Percentiles rank a stretch among this genome's conserved stretches.
Conservation (phyloP, 2,797 vertebrate genomes). For the Heteromormyrus szaboi region DNA sequence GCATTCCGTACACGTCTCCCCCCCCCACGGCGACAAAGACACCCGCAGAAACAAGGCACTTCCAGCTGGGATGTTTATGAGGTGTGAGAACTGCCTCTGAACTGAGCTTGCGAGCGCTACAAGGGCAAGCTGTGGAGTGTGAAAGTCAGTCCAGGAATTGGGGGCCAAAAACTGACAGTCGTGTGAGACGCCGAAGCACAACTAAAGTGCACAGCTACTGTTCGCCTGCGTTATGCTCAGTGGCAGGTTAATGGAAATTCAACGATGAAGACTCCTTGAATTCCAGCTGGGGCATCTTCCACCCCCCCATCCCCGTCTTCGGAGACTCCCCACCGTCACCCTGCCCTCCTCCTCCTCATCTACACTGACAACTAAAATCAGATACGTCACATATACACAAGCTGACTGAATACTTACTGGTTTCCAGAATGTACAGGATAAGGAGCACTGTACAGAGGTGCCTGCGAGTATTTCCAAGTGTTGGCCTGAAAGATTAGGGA, state of each 20-base stretch:
- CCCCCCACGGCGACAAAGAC: background rate
- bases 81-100: background rate
- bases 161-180: background rate
- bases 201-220: background rate
- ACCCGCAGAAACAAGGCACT: background rate
- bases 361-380: background rate
- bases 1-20: background rate
- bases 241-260: background rate
- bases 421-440: conserved; percentile 67
- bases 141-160: background rate
- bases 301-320: background rate
- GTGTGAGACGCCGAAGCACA: background rate
- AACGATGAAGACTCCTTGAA: background rate
- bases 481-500: conserved; percentile 32
- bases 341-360: background rate
- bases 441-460: conserved; percentile 46
- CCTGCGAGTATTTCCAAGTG: conserved; percentile 60
- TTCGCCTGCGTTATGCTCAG: background rate
- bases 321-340: background rate
- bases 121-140: background rate
- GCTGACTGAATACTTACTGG: conserved; percentile 58
- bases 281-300: background rate
- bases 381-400: background rate
- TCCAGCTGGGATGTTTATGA: background rate
- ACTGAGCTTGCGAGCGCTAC: background rate